Evolutionary conservation across 1,140 invertebrate genomes (phyloP).

Genomic region (Rhagoletis zephyria): DNA sequence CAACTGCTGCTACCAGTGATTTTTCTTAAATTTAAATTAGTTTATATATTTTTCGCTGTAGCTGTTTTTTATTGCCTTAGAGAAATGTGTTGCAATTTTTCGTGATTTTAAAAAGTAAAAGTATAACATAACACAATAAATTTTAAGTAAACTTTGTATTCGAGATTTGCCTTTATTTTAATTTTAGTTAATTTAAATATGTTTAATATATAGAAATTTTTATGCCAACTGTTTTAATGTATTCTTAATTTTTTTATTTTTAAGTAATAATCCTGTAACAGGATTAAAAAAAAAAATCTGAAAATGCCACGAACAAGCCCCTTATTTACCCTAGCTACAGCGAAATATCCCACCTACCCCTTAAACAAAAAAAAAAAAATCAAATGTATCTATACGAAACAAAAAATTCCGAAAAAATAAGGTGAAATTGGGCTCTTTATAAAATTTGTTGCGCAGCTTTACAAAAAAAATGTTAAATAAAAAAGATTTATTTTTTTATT

Average conservation of each 20-base stretch:
- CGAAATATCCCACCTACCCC: conserved; percentile 33
- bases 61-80: not conserved
- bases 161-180: conserved; percentile 11
- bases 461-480: too few species aligned
- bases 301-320: not conserved
- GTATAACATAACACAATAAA: not conserved
- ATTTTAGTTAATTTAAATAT: not conserved
- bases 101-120: not conserved
- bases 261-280: conserved; percentile 28
- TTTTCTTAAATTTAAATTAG: not conserved
- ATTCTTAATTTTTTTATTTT: not conserved
- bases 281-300: conserved; percentile 30
- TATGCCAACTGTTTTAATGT: not conserved
- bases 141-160: not conserved
- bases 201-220: not conserved
- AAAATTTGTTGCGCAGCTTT: too few species aligned
- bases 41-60: not conserved
- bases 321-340: not conserved
- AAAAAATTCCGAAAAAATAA: too few species aligned
- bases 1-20: conserved; percentile 4
- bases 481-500: too few species aligned
- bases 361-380: not conserved
- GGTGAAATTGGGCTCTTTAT: too few species aligned
- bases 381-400: not conserved
- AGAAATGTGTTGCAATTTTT: conserved; percentile 23